Base-by-base conservation (phyloP, 2,113 vertebrate species). In the Pionites leucogaster region DNA sequence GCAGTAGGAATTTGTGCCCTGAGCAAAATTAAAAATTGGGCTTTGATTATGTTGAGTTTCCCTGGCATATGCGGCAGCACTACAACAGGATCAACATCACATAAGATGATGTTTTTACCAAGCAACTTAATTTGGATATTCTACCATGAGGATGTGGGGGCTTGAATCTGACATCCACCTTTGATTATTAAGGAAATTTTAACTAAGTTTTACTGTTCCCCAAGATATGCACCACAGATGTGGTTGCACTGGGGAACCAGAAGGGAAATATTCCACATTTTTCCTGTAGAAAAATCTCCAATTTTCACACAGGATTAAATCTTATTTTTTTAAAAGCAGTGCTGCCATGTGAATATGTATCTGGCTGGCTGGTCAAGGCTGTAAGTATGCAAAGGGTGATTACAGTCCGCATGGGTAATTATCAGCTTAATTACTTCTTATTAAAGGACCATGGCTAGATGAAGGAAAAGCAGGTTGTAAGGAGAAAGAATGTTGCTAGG, bases 1-100 rank as follows among this genome's bases (percentile, higher is more conserved):
- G 39, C 63, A 52, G 19, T 50, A 79, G 9, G 75, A 78, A 90
- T 90, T 77, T 82, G 44, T 76, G 72, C 90, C 85, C 64, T 63
- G 27, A 92, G 88, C 86, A 80, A 93, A 96, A 91, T 90, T 94
- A 93, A 64, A 87, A 90, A n/a, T 76, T 95, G 88, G 82, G 85
- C 75, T 63, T 95, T 94, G 67, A 39, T 90, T 93, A 72, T 72
- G 82, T 93, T 92, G 88, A 94, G 63, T 67, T 93, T 93, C 49
- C n/a, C 27, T 93, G 90, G 92, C 88, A 77, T 52, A 44, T 24
- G 14, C 17, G 44, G 53, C 67, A 90, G 68, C 1, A 7, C 63
- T 76, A 76, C 24, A 91, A 72, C 18, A 50, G 47, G 44, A 52
- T 46, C 64, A 57, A 12, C 63, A 63, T 49, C 29, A 39, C 52